Conservation (phyloP, 2,888 invertebrate species). For the Plebejus argus region DNA sequence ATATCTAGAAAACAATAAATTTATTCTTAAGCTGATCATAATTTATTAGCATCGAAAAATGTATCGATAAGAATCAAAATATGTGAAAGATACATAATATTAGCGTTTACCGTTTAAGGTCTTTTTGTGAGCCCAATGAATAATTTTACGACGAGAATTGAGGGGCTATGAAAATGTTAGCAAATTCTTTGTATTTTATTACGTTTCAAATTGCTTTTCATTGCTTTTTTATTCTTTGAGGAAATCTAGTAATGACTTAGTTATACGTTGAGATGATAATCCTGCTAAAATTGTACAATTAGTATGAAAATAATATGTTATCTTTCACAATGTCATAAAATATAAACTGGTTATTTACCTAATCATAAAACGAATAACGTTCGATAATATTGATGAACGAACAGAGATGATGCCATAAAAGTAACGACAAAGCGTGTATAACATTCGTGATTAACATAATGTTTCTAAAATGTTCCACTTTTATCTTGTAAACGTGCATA, state of each 20-base stretch:
- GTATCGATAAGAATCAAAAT: too few species aligned
- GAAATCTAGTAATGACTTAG: neutral
- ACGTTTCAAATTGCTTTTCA: neutral
- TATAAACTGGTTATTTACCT: neutral
- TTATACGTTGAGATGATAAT: neutral
- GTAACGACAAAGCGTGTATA: constrained; percentile 67
- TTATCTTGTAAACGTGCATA: constrained; percentile 82
- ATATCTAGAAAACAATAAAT: too few species aligned
- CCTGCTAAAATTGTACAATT: neutral
- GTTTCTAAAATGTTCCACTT: constrained; percentile 79
- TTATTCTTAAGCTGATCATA: neutral
- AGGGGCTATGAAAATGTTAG: neutral
- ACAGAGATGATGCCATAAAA: constrained; percentile 36
- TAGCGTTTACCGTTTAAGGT: neutral
- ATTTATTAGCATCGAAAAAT: neutral
- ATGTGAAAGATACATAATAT: neutral
- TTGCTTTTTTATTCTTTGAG: neutral
- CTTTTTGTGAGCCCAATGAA: neutral
- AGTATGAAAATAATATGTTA: neutral
- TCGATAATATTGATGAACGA: neutral
- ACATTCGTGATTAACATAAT: constrained; percentile 79
- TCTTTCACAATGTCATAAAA: neutral
- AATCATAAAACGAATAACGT: neutral
- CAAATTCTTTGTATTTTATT: neutral
- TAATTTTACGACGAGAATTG: neutral